phyloP scores from a whole-genome alignment of 2,113 vertebrate genomes.

The Alexandromys fortis region DNA sequence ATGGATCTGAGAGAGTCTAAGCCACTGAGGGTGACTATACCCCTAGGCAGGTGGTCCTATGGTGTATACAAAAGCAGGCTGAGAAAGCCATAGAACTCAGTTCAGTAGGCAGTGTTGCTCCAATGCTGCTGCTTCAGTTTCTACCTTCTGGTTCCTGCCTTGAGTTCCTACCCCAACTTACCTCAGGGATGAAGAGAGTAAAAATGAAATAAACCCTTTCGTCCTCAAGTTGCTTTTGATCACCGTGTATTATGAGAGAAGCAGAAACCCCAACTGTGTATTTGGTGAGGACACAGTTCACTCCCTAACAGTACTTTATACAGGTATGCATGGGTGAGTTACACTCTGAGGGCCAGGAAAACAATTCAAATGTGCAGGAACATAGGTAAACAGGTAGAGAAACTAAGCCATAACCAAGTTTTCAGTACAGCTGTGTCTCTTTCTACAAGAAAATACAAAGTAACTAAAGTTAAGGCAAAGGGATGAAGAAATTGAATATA shows the following conservation, averaged over 20 bases:
- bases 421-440: background rate
- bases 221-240: background rate
- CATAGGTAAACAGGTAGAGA: background rate
- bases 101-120: background rate
- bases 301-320: background rate
- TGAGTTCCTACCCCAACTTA: background rate
- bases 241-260: background rate
- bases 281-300: too few relatives aligned
- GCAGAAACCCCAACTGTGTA: background rate
- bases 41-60: background rate
- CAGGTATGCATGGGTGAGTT: background rate
- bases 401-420: background rate
- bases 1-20: background rate
- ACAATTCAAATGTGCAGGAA: background rate
- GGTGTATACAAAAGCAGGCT: background rate
- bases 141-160: background rate
- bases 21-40: background rate
- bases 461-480: background rate
- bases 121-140: background rate
- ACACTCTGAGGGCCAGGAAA: background rate
- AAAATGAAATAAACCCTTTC: background rate
- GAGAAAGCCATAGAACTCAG: background rate
- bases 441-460: background rate
- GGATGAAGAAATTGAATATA: background rate
- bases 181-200: background rate